phyloP scores from a whole-genome alignment of 2,113 vertebrate species.

The Lagenorhynchus albirostris region DNA sequence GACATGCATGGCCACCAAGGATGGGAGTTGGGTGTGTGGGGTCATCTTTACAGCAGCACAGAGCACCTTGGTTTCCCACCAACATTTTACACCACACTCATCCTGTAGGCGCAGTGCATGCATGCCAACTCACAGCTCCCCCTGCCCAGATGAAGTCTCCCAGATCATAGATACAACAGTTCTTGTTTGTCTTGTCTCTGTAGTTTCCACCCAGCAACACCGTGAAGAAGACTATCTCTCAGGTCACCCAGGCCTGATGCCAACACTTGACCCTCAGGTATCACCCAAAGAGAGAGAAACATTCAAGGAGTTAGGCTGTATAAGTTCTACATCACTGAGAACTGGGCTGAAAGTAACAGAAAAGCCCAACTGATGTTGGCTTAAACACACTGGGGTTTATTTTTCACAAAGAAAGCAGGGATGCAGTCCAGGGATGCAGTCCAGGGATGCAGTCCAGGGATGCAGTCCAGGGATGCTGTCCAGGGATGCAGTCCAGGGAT shows the following conservation, averaged over 20 bases:
- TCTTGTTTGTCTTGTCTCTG: neutral
- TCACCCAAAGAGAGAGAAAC: neutral
- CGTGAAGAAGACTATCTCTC: neutral
- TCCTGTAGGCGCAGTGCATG: too few species aligned
- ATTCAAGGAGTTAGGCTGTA: neutral
- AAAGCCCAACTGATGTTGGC: neutral
- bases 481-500: neutral
- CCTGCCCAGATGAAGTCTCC: neutral
- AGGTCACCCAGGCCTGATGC: neutral
- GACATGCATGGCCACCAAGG: neutral
- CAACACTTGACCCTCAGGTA: neutral
- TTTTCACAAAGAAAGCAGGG: neutral
- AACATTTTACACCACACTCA: neutral
- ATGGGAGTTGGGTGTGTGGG: neutral
- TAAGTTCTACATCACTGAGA: neutral
- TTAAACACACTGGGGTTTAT: neutral
- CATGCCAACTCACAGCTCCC: neutral
- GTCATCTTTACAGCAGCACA: neutral
- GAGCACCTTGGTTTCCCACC: neutral
- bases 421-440: neutral
- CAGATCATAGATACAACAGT: neutral
- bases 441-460: neutral
- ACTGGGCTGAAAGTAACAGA: neutral
- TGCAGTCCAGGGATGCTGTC: too few species aligned
- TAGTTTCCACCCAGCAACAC: neutral